These are phyloP conservation scores for Coilia nasus DNA, from an alignment of 2,797 vertebrate genomes.

Conservation along the genomic window DNA sequence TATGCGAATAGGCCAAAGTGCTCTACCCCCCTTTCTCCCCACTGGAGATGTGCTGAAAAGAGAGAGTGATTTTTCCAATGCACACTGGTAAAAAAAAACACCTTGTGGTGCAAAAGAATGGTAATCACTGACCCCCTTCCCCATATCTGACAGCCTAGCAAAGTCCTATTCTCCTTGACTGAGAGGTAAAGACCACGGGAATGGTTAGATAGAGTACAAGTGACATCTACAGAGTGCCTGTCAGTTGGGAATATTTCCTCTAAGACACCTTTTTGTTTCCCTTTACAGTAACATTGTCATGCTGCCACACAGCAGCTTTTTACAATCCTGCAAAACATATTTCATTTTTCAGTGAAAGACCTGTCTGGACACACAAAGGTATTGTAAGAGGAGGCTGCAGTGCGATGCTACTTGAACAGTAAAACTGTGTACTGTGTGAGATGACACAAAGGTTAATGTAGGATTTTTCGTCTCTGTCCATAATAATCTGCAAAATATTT, in stretches of 20 bases:
- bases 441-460: neutral
- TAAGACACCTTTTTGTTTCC: neutral
- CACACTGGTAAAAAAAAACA: neutral
- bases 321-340: neutral
- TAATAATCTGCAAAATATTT: too few relatives aligned
- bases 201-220: neutral
- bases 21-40: neutral
- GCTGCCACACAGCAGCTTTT: neutral
- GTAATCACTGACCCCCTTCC: neutral
- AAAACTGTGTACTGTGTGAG: neutral
- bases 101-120: neutral
- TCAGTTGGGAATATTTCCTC: neutral
- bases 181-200: neutral
- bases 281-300: too few relatives aligned
- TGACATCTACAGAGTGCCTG: neutral
- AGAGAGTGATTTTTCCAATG: neutral
- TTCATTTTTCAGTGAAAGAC: neutral
- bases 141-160: neutral
- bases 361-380: neutral
- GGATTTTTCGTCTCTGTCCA: too few relatives aligned
- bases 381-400: neutral
- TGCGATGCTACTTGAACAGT: neutral
- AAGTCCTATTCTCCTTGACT: conserved; percentile 15
- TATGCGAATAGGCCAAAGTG: neutral
- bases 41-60: neutral